These are phyloP conservation scores for Menidia beryllina DNA, from an alignment of 2,113 vertebrate species.

Conservation along the genomic window DNA sequence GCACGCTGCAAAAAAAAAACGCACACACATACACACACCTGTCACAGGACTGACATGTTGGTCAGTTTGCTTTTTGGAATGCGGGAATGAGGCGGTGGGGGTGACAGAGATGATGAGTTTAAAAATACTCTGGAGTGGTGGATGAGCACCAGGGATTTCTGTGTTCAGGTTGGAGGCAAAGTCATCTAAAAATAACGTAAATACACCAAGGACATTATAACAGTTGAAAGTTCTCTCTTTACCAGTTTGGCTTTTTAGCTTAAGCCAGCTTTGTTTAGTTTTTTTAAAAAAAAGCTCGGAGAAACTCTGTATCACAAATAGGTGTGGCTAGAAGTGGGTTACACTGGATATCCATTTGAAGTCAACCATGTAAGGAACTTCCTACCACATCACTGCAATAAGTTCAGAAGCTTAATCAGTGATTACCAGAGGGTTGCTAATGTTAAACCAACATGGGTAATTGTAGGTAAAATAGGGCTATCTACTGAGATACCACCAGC, in stretches of 20 bases:
- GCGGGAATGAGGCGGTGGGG: constrained; percentile 52
- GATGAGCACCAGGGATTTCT: constrained; percentile 50
- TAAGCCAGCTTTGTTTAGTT: background rate
- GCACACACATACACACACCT: constrained; percentile 4
- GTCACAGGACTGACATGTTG: constrained; percentile 27
- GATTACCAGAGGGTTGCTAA: background rate
- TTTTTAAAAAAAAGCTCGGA: background rate
- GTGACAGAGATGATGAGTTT: constrained; percentile 59
- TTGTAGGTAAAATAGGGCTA: background rate
- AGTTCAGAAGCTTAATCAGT: too few species aligned
- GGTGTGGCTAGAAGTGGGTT: background rate
- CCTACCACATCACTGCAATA: too few species aligned
- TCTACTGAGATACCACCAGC: constrained; percentile 6
- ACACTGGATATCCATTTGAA: too few species aligned
- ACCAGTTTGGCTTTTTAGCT: background rate
- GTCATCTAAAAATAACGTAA: constrained; percentile 71
- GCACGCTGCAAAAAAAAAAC: background rate
- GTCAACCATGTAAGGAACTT: too few species aligned
- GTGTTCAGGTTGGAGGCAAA: constrained; percentile 58
- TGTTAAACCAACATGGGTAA: background rate
- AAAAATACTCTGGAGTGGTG: constrained; percentile 66
- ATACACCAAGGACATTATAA: constrained; percentile 59
- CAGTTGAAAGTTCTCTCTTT: constrained; percentile 1
- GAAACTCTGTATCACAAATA: background rate
- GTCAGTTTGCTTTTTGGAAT: constrained; percentile 61